Evolutionary conservation across 2,113 vertebrate species (phyloP), one percentile per base, ranked within the genome.

Genomic region (Ageneiosus marmoratus): DNA sequence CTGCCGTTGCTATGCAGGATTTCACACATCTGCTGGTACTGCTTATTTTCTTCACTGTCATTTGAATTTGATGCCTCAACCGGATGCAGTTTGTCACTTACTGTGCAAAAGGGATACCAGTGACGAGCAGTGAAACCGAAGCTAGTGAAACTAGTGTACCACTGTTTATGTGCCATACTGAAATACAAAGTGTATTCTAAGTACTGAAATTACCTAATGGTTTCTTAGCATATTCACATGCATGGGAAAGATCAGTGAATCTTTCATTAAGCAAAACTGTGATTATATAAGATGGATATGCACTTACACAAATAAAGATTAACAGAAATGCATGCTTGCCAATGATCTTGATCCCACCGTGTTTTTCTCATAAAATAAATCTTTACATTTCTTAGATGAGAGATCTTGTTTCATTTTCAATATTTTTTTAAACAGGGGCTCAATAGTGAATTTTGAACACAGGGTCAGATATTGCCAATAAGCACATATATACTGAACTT

Each of bases 1-100:
- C 29, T 74, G 3, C 4, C 0, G 13, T 22, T 29, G 15, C 27
- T 32, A 18, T 11, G 82, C 69, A 86, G 65, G 46, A 62, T 44
- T 72, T 77, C 72, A 58, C 83, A 56, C 69, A 48, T 86, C 67
- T 79, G 67, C 24, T 20, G 62, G 53, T 84, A 82, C 73, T 80
- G 62, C 77, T n/a, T 69, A 37, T 77, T 62, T 34, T 6, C 37
- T 80, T 53, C 75, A 73, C 5, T 16, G 32, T 18, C 77, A 78
- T 29, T 56, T 24, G 9, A 62, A 20, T 82, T 27, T 75, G 74
- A 55, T 77, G 48, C 48, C 53, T 7, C 50, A n/a, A 32, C 6
- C 20, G 32, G 3, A 18, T 77, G 16, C 51, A 69, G 48, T 11
- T 46, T 20, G 18, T 69, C 79, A 60, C 32, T 85, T 53, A 15